Conservation (phyloP, 2,113 vertebrate genomes). For the Tyrannus savana region DNA sequence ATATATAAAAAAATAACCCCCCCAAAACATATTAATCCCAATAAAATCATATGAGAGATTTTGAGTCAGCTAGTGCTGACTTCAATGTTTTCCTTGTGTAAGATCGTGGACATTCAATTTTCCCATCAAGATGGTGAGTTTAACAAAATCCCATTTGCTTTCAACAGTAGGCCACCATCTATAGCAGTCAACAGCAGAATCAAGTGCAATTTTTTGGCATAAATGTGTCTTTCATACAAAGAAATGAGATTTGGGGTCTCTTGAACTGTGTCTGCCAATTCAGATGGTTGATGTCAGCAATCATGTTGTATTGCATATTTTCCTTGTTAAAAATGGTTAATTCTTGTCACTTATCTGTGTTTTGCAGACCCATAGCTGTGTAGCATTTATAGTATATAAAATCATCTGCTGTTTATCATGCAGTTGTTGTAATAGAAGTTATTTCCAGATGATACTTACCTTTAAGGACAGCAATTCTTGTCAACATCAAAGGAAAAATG, state of each 20-base stretch:
- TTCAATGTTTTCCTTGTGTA: not conserved
- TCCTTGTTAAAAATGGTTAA: not conserved
- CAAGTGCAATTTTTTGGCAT: not conserved
- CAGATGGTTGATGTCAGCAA: not conserved
- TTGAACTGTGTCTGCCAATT: not conserved
- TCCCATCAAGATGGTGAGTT: not conserved
- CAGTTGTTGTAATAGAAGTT: not conserved
- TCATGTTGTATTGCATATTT: not conserved
- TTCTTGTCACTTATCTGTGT: not conserved
- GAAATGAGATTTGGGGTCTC: not conserved
- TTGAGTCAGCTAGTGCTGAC: not conserved
- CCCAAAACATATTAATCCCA: not conserved
- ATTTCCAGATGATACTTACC: conserved; percentile 3
- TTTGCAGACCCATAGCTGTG: not conserved
- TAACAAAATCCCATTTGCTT: not conserved
- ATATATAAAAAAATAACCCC: not conserved
- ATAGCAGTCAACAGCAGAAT: not conserved
- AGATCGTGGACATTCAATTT: rapidly evolving
- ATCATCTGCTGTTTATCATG: not conserved
- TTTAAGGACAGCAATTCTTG: not conserved
- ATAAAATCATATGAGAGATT: not conserved
- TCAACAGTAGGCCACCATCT: not conserved
- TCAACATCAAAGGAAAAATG: not conserved
- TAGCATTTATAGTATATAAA: not conserved
- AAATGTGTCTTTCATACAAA: not conserved